These are phyloP conservation scores for Danaus plexippus DNA, from an alignment of 1,140 invertebrate genomes.

Conservation along the genomic window DNA sequence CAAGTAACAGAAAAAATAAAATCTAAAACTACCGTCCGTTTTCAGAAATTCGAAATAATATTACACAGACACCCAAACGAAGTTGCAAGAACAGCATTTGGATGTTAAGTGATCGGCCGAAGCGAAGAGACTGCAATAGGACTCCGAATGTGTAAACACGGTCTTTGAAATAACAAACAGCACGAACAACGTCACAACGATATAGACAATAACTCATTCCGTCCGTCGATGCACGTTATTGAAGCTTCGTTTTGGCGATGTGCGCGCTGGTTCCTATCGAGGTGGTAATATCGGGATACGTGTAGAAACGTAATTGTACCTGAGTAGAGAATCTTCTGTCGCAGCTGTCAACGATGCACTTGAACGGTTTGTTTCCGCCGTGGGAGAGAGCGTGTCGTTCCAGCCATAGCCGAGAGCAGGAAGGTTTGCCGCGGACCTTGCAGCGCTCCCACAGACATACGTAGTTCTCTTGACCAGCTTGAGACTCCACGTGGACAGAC, in stretches of 20 bases:
- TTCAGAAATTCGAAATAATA: conserved; percentile 31
- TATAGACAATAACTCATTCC: conserved; percentile 38
- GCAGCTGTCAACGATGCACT: conserved; percentile 95
- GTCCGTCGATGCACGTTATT: conserved; percentile 26
- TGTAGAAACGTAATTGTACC: conserved; percentile 73
- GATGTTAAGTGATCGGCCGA: conserved; percentile 5
- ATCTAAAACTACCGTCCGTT: conserved; percentile 16
- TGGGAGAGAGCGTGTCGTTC: conserved; percentile 93
- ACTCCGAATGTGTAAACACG: conserved; percentile 24
- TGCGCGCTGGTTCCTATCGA: conserved; percentile 23
- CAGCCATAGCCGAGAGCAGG: conserved; percentile 92
- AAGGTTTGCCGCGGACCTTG: conserved; percentile 93
- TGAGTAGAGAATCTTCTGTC: conserved; percentile 92
- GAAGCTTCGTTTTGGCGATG: conserved; percentile 43
- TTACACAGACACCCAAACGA: conserved; percentile 10
- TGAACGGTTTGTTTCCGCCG: conserved; percentile 94
- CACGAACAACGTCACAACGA: conserved; percentile 33
- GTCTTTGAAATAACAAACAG: conserved; percentile 16
- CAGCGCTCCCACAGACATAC: conserved; percentile 94
- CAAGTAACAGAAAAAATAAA: too few relatives aligned
- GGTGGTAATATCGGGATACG: not conserved
- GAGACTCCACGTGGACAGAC: conserved; percentile 87
- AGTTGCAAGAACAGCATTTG: conserved; percentile 2
- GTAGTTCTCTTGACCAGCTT: conserved; percentile 85
- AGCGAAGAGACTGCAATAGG: conserved; percentile 12